These are phyloP conservation scores for Drosophila novamexicana DNA, from an alignment of 1,140 invertebrate genomes.

Conservation along the genomic window DNA sequence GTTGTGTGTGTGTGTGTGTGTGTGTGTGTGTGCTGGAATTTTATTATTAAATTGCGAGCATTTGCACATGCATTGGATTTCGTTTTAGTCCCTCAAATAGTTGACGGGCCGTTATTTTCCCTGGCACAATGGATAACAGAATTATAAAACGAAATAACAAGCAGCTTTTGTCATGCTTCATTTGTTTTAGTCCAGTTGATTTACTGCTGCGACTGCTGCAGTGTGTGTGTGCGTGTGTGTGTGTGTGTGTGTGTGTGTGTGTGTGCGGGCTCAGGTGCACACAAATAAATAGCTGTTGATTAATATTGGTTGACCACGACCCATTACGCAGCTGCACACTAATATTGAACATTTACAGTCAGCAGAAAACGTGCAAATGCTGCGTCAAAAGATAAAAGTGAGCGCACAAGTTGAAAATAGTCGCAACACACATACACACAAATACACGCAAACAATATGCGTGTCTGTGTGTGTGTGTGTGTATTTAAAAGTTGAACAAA, in stretches of 20 bases:
- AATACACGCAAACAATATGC: conserved; percentile 12
- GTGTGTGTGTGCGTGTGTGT: too few species aligned
- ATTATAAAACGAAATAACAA: conserved; percentile 64
- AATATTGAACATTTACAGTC: conserved; percentile 63
- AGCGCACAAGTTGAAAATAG: conserved; percentile 62
- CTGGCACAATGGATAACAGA: conserved; percentile 16
- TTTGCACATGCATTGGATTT: conserved; percentile 42
- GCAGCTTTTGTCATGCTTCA: conserved; percentile 55
- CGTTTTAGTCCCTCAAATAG: not conserved
- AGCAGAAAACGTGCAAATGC: conserved; percentile 38
- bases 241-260: not conserved
- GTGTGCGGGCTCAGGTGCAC: not conserved
- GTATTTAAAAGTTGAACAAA: conserved; percentile 59
- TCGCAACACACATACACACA: conserved; percentile 8
- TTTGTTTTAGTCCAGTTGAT: conserved; percentile 63
- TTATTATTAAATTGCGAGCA: conserved; percentile 55
- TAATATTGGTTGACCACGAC: conserved; percentile 44
- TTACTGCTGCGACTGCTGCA: conserved; percentile 52
- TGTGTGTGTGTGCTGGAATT: conserved; percentile 34
- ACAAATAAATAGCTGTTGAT: conserved; percentile 45
- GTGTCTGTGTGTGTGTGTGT: conserved; percentile 31
- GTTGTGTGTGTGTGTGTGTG: conserved; percentile 7
- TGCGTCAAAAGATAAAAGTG: conserved; percentile 56
- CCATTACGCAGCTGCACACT: conserved; percentile 48
- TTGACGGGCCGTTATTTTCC: conserved; percentile 22